Conservation (phyloP, 1,140 invertebrate species). For the Adoxophyes honmai region DNA sequence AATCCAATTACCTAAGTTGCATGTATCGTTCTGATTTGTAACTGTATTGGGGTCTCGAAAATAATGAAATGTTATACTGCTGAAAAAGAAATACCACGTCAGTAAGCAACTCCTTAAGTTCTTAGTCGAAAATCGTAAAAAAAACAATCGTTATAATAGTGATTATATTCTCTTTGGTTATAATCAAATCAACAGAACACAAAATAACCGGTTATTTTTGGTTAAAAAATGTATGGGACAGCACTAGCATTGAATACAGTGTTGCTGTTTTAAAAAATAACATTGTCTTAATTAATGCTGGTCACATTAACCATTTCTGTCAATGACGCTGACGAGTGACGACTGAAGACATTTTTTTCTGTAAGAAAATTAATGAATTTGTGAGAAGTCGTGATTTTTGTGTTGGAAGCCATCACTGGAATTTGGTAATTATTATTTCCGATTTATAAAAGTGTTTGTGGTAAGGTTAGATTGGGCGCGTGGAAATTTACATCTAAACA, state of each 20-base stretch:
- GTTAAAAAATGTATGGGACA: neutral
- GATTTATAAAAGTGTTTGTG: neutral
- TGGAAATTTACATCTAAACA: neutral
- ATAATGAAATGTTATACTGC: too few relatives aligned
- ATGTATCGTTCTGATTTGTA: too few relatives aligned
- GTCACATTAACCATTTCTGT: neutral
- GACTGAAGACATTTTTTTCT: slow-evolving; percentile 9
- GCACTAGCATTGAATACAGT: neutral
- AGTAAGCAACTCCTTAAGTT: too few relatives aligned
- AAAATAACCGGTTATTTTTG: slow-evolving; percentile 1
- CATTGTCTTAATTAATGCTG: neutral
- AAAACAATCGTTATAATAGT: neutral
- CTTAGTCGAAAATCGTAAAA: too few relatives aligned
- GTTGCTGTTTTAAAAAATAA: neutral
- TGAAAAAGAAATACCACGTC: too few relatives aligned
- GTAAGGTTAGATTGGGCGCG: too few relatives aligned
- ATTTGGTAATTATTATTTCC: slow-evolving; percentile 2
- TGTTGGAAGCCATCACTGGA: neutral
- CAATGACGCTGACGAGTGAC: neutral
- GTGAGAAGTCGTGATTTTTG: slow-evolving; percentile 4
- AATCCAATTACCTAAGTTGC: too few relatives aligned
- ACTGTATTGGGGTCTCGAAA: too few relatives aligned
- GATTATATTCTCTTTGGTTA: too few relatives aligned
- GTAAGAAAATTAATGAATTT: slow-evolving; percentile 10
- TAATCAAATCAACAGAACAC: neutral